Evolutionary conservation across 2,888 invertebrate species (phyloP).

Genomic region (Subacronicta megacephala): DNA sequence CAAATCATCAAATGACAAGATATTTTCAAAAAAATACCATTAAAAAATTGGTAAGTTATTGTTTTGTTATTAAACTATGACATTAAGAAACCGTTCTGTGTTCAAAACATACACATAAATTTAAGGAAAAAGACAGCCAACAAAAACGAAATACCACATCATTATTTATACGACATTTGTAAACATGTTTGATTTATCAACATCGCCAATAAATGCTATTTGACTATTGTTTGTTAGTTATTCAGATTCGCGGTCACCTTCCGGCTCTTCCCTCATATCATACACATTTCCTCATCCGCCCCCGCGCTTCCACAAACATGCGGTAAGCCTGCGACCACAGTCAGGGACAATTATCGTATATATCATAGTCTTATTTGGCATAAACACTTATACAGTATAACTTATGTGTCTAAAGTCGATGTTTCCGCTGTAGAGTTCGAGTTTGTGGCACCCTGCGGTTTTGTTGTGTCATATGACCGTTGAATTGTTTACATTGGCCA

Average conservation of each 20-base stretch:
- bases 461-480: constrained; percentile 19
- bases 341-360: constrained; percentile 33
- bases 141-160: no score
- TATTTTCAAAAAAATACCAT: no score
- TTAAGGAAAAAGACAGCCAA: no score
- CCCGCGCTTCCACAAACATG: constrained; percentile 38
- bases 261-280: constrained; percentile 25
- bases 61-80: no score
- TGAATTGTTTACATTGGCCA: constrained; percentile 20
- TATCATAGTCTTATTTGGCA: constrained; percentile 36
- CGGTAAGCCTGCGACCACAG: constrained; percentile 10
- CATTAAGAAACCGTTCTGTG: no score
- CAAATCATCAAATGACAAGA: no score
- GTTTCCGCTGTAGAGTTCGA: constrained; percentile 39
- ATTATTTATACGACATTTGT: no score
- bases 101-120: no score
- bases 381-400: constrained; percentile 25
- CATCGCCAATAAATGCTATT: not conserved
- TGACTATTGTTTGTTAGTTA: constrained; percentile 4
- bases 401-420: constrained; percentile 37
- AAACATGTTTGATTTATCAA: not conserved
- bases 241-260: constrained; percentile 8
- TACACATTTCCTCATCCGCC: constrained; percentile 37
- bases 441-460: constrained; percentile 33
- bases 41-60: no score